These are phyloP conservation scores for Poeciliopsis turneri DNA, from an alignment of 2,797 vertebrate genomes.

Conservation along the genomic window DNA sequence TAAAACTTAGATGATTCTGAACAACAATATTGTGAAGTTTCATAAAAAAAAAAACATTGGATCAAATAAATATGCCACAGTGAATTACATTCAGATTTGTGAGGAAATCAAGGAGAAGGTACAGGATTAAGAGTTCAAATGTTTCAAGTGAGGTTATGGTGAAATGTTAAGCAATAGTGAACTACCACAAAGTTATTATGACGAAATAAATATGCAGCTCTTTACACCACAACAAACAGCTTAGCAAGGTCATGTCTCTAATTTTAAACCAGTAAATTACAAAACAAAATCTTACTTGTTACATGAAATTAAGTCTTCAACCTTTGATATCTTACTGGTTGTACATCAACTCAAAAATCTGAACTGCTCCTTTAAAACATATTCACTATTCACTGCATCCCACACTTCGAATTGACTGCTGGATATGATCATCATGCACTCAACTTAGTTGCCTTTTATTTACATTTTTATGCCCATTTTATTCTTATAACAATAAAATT, in stretches of 20 bases:
- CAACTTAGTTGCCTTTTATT: neutral
- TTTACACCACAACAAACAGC: neutral
- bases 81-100: neutral
- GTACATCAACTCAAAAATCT: neutral
- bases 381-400: neutral
- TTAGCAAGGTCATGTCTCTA: neutral
- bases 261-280: neutral
- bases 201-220: neutral
- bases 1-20: slow-evolving; percentile 33
- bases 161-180: neutral
- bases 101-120: neutral
- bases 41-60: slow-evolving; percentile 19
- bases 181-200: neutral
- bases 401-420: neutral
- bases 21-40: slow-evolving; percentile 27
- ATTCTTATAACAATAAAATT: slow-evolving; percentile 25
- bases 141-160: neutral
- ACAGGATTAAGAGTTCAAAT: neutral
- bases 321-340: neutral
- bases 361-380: neutral
- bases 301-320: neutral
- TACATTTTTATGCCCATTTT: neutral
- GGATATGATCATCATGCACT: neutral
- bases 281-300: neutral
- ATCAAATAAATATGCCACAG: neutral